Evolutionary conservation across 2,797 vertebrate genomes (phyloP).

Genomic region (Amazona ochrocephala): DNA sequence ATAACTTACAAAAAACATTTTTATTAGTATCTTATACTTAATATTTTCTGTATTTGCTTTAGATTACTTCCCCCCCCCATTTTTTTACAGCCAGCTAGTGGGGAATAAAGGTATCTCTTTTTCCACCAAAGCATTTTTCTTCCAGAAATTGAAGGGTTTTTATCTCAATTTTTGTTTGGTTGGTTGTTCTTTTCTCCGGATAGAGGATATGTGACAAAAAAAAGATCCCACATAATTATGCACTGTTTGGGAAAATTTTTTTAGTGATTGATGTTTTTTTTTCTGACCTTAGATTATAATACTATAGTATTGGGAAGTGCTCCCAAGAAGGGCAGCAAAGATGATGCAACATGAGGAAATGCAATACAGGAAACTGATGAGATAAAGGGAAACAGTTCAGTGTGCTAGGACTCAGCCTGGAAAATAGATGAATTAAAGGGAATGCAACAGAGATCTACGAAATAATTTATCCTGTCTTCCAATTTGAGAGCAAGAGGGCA

Average conservation of each 20-base stretch:
- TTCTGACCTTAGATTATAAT: neutral
- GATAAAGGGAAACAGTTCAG: neutral
- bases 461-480: neutral
- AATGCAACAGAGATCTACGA: neutral
- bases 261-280: neutral
- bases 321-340: neutral
- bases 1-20: slow-evolving; percentile 2
- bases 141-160: neutral
- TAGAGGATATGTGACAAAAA: neutral
- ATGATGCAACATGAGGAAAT: neutral
- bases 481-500: neutral
- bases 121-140: neutral
- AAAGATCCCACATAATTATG: neutral
- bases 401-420: neutral
- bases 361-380: neutral
- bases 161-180: neutral
- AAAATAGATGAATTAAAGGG: neutral
- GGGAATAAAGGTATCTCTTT: neutral
- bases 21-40: slow-evolving; percentile 12
- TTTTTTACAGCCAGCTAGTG: neutral
- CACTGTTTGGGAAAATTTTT: neutral
- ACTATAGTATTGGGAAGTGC: neutral
- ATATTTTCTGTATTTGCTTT: slow-evolving; percentile 21
- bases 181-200: neutral
- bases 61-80: neutral